Base-by-base conservation (phyloP, 2,113 vertebrate species). In the Prolemur simus region DNA sequence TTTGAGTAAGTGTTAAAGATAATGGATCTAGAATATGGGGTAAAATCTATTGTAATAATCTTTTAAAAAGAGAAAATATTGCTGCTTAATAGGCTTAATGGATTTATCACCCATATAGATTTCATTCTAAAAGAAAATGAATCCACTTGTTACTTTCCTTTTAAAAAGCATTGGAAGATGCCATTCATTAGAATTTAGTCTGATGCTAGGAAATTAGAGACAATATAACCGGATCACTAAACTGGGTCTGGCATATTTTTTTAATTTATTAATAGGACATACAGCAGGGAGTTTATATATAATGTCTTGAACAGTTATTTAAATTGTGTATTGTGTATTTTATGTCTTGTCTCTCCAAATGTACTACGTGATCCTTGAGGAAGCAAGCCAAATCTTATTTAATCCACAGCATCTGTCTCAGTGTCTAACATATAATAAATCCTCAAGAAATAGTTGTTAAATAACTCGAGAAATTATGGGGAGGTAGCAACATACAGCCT, bases 381-480 rank as follows among this genome's bases (percentile, higher is more conserved):
- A 81, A 90, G 14, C 39, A 20, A 89, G n/a, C 47, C 23, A 77
- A 90, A 63, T 78, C 49, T 87, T 89, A 17, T 77, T 92, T 94
- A 73, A 83, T 68, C 5, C 9, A 66, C 0, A 83, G 17, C n/a
- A 56, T 74, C 69, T 25, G 1, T 63, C 78, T 93, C 37, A 0
- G 20, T 73, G 17, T 66, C 45, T 92, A n/a, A 32, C 54, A 87
- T 76, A 52, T 27, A 82, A 68, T 69, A 86, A 86, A 60, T 92
- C 47, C 90, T 92, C n/a, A 92, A 77, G 34, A 89, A 85, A 56
- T 60, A 6, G 4, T 73, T 92, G 34, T 66, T 94, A 85, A 92
- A 49, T 77, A 94, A 92, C 21, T 96, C 60, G n/a, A 87, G 60
- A 76, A 93, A 56, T 39, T 68, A 39, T 27, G 58, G 15, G 14